Evolutionary conservation across 2,888 invertebrate genomes (phyloP).

Genomic region (Pilophorus perplexus): DNA sequence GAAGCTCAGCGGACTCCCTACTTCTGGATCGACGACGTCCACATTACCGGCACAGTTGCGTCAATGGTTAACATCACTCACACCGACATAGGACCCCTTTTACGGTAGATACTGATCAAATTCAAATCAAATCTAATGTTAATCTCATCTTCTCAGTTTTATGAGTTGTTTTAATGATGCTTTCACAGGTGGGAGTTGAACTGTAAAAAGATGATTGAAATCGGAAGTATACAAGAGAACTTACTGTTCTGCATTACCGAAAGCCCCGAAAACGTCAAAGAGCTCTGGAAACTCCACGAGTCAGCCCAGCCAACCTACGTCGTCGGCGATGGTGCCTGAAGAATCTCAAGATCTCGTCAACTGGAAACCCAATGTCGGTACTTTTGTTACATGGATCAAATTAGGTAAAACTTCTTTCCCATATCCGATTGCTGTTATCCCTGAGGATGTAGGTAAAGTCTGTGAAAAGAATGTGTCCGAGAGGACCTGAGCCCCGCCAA

Average conservation of each 20-base stretch:
- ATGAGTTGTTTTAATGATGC: background rate
- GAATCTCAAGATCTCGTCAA: too few relatives aligned
- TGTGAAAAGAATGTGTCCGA: too few relatives aligned
- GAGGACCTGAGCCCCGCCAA: too few relatives aligned
- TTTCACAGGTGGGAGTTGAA: background rate
- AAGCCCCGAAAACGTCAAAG: slow-evolving; percentile 28
- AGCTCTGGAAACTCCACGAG: slow-evolving; percentile 34
- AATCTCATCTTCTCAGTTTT: background rate
- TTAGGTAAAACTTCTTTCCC: too few relatives aligned
- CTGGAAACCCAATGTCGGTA: too few relatives aligned
- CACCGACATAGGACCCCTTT: slow-evolving; percentile 50
- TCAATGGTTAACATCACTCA: slow-evolving; percentile 59
- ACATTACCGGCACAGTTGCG: slow-evolving; percentile 67
- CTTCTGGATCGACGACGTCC: slow-evolving; percentile 84
- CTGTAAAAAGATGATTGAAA: slow-evolving; percentile 20
- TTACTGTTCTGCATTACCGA: slow-evolving; percentile 42
- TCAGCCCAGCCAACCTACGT: background rate
- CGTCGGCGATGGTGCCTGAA: background rate
- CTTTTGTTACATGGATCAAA: too few relatives aligned
- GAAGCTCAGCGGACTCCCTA: slow-evolving; percentile 63
- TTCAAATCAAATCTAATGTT: too few relatives aligned
- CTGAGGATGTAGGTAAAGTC: too few relatives aligned
- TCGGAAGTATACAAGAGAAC: slow-evolving; percentile 2
- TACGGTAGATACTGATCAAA: background rate
- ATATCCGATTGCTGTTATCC: too few relatives aligned